phyloP scores from a whole-genome alignment of 2,113 vertebrate species.

The Pseudorasbora parva region DNA sequence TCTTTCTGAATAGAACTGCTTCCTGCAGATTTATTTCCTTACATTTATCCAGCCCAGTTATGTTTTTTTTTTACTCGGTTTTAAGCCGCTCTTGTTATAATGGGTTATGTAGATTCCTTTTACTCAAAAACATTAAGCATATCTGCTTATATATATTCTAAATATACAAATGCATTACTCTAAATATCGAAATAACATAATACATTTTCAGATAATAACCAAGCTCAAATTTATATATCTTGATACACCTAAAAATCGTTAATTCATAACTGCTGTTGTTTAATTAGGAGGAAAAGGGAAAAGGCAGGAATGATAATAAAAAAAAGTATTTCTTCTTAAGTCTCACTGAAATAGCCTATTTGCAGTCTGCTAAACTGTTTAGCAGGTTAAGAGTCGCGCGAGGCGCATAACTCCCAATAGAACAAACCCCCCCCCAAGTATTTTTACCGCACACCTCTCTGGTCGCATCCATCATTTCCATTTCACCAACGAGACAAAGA shows the following conservation, averaged over 20 bases:
- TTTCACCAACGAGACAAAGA: conserved; percentile 49
- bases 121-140: neutral
- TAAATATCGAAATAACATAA: too few relatives aligned
- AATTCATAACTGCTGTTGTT: neutral
- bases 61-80: neutral
- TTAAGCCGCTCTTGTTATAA: neutral
- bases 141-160: neutral
- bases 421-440: conserved; percentile 23
- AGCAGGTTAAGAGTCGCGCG: neutral
- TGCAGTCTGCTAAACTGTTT: neutral
- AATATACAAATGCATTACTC: neutral
- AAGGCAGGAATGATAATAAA: neutral
- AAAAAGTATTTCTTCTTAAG: neutral
- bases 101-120: neutral
- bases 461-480: conserved; percentile 55
- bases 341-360: neutral
- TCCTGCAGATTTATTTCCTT: neutral
- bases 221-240: neutral
- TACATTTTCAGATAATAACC: too few relatives aligned
- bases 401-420: neutral
- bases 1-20: neutral
- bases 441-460: conserved; percentile 23
- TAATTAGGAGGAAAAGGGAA: neutral
- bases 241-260: neutral
- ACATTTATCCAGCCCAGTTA: neutral